These are phyloP conservation scores for Tichodroma muraria DNA, from an alignment of 2,113 vertebrate species.

Conservation along the genomic window DNA sequence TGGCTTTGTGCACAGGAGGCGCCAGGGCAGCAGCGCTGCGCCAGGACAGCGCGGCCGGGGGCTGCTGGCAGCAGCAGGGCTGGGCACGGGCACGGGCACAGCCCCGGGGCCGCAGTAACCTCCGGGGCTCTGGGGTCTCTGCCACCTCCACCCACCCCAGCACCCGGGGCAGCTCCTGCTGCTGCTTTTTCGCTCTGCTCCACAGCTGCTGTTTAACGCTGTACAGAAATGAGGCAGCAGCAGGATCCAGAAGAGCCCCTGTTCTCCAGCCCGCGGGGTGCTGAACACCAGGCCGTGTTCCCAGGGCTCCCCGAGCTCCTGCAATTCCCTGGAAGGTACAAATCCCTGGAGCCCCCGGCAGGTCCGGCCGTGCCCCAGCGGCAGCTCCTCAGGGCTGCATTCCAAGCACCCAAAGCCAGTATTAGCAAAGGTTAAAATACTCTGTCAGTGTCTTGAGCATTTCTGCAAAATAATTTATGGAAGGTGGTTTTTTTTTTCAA, in stretches of 20 bases:
- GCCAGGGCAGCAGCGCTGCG: background rate
- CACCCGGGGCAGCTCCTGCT: background rate
- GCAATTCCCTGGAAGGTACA: background rate
- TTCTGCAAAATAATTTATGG: conserved; percentile 57
- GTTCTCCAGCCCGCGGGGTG: background rate
- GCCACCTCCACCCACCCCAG: background rate
- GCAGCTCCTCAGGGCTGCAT: background rate
- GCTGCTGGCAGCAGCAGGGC: background rate
- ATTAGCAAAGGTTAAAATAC: background rate
- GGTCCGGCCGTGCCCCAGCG: background rate
- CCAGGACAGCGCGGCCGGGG: background rate
- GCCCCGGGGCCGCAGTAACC: rapidly evolving
- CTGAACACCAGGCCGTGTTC: background rate
- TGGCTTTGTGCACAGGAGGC: background rate
- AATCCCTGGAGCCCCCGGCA: background rate
- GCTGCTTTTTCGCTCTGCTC: background rate
- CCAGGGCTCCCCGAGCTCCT: background rate
- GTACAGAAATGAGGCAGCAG: background rate
- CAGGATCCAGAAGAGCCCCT: background rate
- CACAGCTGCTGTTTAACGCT: rapidly evolving
- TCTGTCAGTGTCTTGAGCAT: conserved; percentile 10
- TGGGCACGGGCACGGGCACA: background rate
- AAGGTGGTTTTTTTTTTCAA: background rate
- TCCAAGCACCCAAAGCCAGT: background rate
- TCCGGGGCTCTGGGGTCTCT: background rate